Base-by-base conservation (phyloP, 2,113 vertebrate genomes). In the Bos javanicus region DNA sequence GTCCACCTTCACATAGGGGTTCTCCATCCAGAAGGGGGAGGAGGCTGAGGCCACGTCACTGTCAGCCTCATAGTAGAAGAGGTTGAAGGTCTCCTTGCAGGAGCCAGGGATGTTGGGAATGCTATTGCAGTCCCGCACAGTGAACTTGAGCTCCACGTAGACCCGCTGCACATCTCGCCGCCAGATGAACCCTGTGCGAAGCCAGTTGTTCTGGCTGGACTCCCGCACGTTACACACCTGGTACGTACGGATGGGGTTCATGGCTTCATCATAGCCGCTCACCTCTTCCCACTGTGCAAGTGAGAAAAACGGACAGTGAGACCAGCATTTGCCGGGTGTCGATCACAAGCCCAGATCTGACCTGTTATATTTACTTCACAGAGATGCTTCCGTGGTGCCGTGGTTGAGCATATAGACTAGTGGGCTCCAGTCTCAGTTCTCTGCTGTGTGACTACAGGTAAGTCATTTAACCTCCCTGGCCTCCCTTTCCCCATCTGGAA, bases 11-110 rank as follows among this genome's bases (percentile, higher is more conserved):
- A 99, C 98, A 2, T 99, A 99, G 6, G 99, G 99, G 98, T 99
- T 99, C 98, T 99, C 99, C 99, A 99, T 99, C 99, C 99, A 99
- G 98, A 99, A 99, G 21, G 99, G 99, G 86, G 99, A 99, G 82
- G 99, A 99, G 59, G 99, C 99, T 2, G 99, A 99, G 94, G 99
- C 99, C 36, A 99, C 99, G 86, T 99, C 99, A 0, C 99, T 99
- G 98, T 99, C 99, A 0, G 99, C 99, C 97, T 99, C 99, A 0
- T 99, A 99, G 98, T 99, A 99, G 98, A 99, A 99, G 95, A 99
- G 99, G 98, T 99, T 99, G 99, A 99, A 99, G 95, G 99, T 99
- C 98, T 99, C 99, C 98, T 99, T 99, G 99, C 99, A 99, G 98
- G 99, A 99, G 91, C 99, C 99, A 0, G 99, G 99, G 98, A 99